Base-by-base conservation (phyloP, 2,888 invertebrate species). In the Drosophila differens region DNA sequence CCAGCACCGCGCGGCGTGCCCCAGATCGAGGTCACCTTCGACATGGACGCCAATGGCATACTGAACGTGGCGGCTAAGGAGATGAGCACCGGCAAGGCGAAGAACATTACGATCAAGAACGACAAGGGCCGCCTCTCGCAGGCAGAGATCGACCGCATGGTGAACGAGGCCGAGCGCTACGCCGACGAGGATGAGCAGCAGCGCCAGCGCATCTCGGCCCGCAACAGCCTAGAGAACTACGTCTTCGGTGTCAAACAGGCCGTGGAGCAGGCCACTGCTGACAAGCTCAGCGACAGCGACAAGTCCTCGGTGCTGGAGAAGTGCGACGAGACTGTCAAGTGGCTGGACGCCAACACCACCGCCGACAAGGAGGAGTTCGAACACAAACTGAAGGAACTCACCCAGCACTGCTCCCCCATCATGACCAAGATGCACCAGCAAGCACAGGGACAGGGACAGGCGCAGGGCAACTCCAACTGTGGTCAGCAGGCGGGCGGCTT, bases 31-130 rank as follows among this genome's bases (percentile, higher is more conserved):
- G 97, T 97, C 33, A 97, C 97, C 49, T 97, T 97, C 91, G 93
- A 93, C 66, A 95, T 96, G 91, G 98, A 99, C 91, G 98, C 98
- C 58, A 98, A 99, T 93, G 99, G 99, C 91, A 99, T 99, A 93
- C 94, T 99, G 78, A 97, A 97, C 92, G 98, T 98, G 2, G 95
- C 96, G 0, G 98, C 97, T 22, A 95, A 96, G 74, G 95, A 95
- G 78, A 95, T 95, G 92, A 95, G 95, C 89, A 95, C 95, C 0
- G 95, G 95, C 41, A 96, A 96, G 81, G 95, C 95, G 72, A 96
- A 96, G 92, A 96, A 96, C 91, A 97, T 97, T 75, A 96, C 96
- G 53, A 97, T 97, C 78, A 96, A 96, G 91, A 97, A 97, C 93
- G 97, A 97, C 94, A 96, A 96, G 89, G 97, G 97, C 0, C 95